These are phyloP conservation scores for Papilio elwesi DNA, from an alignment of 2,888 invertebrate species.

Conservation along the genomic window DNA sequence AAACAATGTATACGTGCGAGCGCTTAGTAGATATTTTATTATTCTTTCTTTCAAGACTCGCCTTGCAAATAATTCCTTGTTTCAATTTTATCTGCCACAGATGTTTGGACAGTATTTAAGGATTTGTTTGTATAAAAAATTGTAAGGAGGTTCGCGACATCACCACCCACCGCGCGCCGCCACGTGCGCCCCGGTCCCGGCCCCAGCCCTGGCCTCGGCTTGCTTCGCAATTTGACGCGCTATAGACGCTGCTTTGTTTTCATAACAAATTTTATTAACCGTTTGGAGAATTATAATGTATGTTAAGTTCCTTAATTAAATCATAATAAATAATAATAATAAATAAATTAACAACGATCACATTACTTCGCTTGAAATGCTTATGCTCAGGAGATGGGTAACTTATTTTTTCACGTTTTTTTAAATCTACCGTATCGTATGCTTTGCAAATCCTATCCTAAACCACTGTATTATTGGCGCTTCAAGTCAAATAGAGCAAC, in stretches of 20 bases:
- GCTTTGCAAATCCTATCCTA: too few species aligned
- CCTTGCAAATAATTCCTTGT: conserved; percentile 7
- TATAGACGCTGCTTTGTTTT: conserved; percentile 28
- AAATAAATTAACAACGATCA: too few species aligned
- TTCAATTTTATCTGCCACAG: conserved; percentile 17
- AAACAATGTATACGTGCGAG: background rate
- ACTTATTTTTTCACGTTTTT: too few species aligned
- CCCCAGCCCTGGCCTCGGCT: conserved; percentile 50
- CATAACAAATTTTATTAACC: too few species aligned
- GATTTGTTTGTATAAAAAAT: conserved; percentile 56
- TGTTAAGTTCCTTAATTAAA: too few species aligned
- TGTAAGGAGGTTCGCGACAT: conserved; percentile 44
- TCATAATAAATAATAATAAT: too few species aligned
- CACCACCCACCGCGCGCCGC: conserved; percentile 51
- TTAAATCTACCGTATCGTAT: too few species aligned
- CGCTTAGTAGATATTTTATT: background rate
- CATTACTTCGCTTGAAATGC: too few species aligned
- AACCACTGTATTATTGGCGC: too few species aligned
- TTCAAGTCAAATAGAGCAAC: too few species aligned
- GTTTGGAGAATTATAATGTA: too few species aligned
- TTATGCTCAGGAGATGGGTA: too few species aligned
- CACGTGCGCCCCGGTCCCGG: conserved; percentile 57
- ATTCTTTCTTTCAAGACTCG: conserved; percentile 2
- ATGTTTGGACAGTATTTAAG: conserved; percentile 59
- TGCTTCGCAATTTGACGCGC: conserved; percentile 46